Conservation (phyloP, 30 jellyfish, hydroid and myxozoan genomes). For the Aurelia aurita region DNA sequence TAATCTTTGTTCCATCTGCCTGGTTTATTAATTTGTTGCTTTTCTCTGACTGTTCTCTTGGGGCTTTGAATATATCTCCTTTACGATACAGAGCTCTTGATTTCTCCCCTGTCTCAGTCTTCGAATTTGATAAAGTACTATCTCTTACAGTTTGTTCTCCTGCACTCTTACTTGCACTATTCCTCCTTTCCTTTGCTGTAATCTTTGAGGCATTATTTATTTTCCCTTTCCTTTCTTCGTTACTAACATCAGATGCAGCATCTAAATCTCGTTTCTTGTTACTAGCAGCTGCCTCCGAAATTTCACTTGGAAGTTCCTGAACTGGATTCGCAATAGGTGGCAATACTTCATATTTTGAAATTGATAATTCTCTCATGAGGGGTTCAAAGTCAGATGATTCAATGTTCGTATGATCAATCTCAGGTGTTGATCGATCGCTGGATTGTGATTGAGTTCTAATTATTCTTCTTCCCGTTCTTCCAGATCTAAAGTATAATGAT, state of each 20-base stretch:
- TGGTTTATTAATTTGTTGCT: neutral
- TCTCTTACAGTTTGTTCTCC: no score
- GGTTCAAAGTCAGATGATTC: conserved; percentile 19
- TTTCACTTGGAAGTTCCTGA: no score
- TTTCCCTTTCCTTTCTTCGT: no score
- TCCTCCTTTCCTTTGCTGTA: no score
- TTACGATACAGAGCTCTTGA: conserved; percentile 44
- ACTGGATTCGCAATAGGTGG: conserved; percentile 33
- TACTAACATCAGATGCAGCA: no score
- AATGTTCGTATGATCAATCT: neutral
- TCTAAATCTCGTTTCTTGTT: neutral
- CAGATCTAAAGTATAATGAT: conserved; percentile 7
- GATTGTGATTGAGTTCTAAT: neutral
- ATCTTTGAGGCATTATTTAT: no score
- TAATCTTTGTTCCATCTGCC: neutral
- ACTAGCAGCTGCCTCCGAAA: neutral
- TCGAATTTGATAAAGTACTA: neutral
- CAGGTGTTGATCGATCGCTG: neutral
- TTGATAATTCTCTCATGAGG: conserved; percentile 10
- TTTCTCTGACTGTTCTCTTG: neutral
- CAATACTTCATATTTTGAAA: conserved; percentile 33
- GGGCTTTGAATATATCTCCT: conserved; percentile 47
- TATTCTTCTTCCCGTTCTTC: conserved; percentile 17
- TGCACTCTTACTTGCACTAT: no score
- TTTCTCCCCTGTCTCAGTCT: neutral